phyloP scores from a whole-genome alignment of 2,113 vertebrate genomes.

The Thermophis baileyi region DNA sequence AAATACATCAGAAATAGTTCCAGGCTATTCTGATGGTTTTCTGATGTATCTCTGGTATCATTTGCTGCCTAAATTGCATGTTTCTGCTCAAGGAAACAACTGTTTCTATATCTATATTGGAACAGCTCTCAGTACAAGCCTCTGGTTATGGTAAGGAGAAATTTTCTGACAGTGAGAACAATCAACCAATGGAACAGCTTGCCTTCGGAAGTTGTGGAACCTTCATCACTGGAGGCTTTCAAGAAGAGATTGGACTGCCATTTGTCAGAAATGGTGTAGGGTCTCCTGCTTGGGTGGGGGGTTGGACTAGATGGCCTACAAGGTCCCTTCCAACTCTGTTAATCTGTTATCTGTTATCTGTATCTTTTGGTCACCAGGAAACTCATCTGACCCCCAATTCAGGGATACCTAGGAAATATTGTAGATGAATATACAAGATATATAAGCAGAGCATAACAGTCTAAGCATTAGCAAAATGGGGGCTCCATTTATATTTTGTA shows the following conservation, averaged over 20 bases:
- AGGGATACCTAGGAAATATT: background rate
- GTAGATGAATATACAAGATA: background rate
- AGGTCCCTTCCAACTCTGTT: no score
- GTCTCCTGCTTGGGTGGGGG: no score
- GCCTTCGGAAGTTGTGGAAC: no score
- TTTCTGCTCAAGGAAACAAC: background rate
- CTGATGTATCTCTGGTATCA: background rate
- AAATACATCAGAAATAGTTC: background rate
- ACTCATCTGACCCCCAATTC: background rate
- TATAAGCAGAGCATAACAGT: background rate
- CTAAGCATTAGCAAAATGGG: background rate
- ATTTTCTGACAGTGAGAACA: no score
- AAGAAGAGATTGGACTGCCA: no score
- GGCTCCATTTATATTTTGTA: background rate
- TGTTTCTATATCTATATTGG: background rate
- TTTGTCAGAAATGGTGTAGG: no score
- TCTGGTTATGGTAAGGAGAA: background rate
- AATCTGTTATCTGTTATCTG: no score
- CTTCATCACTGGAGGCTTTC: no score
- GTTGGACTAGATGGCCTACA: no score
- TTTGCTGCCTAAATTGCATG: background rate
- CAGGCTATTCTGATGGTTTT: background rate
- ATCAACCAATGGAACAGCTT: no score
- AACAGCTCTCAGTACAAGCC: background rate
- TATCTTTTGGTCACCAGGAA: background rate